These are phyloP conservation scores for Sisyra terminalis DNA, from an alignment of 2,888 invertebrate genomes.

Conservation along the genomic window DNA sequence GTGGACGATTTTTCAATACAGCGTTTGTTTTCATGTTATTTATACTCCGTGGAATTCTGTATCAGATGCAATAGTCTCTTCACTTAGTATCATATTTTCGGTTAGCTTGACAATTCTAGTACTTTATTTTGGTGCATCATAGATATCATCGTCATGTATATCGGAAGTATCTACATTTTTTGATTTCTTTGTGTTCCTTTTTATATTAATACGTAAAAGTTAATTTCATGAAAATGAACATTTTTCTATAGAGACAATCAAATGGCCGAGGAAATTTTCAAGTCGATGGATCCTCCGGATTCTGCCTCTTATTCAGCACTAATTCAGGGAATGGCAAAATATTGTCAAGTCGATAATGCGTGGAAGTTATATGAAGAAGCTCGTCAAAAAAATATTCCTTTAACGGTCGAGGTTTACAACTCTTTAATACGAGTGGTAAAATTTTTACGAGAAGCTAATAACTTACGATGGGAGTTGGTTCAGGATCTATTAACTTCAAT, in stretches of 20 bases:
- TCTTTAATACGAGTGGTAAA: constrained; percentile 41
- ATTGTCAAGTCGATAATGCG: constrained; percentile 48
- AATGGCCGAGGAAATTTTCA: constrained; percentile 60
- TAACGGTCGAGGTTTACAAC: constrained; percentile 55
- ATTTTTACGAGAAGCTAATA: constrained; percentile 45
- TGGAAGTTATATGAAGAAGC: constrained; percentile 48
- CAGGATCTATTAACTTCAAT: constrained; percentile 45
- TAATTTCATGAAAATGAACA: constrained; percentile 8
- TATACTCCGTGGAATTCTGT: no score
- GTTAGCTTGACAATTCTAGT: no score
- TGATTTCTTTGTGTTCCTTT: no score
- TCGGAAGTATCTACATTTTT: no score
- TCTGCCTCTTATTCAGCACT: constrained; percentile 56
- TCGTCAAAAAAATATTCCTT: constrained; percentile 38
- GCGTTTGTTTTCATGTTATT: no score
- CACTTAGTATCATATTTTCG: no score
- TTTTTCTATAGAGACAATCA: constrained; percentile 39
- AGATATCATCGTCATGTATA: neutral
- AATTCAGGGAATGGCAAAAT: constrained; percentile 71
- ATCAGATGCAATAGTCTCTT: no score
- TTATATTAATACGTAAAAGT: constrained; percentile 2
- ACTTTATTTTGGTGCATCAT: neutral
- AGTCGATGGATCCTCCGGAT: constrained; percentile 47
- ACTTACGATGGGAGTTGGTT: constrained; percentile 40
- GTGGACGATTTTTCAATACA: no score